These are phyloP conservation scores for Danio choprae DNA, from an alignment of 2,797 vertebrate genomes.

Conservation along the genomic window DNA sequence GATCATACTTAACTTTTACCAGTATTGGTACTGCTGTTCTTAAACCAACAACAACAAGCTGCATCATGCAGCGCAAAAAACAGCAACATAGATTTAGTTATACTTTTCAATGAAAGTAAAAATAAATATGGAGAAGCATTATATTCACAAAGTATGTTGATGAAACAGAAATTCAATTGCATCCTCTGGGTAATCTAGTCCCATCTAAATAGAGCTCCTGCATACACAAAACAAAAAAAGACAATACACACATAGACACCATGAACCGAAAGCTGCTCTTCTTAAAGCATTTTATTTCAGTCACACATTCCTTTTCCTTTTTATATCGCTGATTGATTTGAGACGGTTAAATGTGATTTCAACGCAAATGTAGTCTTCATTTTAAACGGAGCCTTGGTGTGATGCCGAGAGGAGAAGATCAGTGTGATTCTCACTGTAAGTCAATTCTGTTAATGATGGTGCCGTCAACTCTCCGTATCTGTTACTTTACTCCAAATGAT, in stretches of 20 bases:
- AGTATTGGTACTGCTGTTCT: not conserved
- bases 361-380: constrained; percentile 48
- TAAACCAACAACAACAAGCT: not conserved
- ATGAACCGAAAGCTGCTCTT: constrained; percentile 50
- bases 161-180: constrained; percentile 2
- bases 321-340: constrained; percentile 24
- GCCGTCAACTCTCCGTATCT: not conserved
- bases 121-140: not conserved
- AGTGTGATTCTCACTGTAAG: constrained; percentile 19
- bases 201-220: not conserved
- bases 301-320: constrained; percentile 22
- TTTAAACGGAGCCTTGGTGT: constrained; percentile 47
- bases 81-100: not conserved
- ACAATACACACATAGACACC: not conserved
- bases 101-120: not conserved
- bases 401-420: constrained; percentile 31
- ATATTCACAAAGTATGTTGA: not conserved
- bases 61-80: not conserved
- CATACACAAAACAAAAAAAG: not conserved
- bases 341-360: constrained; percentile 40
- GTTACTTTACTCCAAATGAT: not conserved
- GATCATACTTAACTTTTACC: not conserved
- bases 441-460: constrained; percentile 32
- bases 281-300: constrained; percentile 20
- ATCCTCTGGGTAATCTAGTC: not conserved